These are phyloP conservation scores for Brachionus plicatilis DNA, from an alignment of 1,140 invertebrate genomes.

Conservation along the genomic window DNA sequence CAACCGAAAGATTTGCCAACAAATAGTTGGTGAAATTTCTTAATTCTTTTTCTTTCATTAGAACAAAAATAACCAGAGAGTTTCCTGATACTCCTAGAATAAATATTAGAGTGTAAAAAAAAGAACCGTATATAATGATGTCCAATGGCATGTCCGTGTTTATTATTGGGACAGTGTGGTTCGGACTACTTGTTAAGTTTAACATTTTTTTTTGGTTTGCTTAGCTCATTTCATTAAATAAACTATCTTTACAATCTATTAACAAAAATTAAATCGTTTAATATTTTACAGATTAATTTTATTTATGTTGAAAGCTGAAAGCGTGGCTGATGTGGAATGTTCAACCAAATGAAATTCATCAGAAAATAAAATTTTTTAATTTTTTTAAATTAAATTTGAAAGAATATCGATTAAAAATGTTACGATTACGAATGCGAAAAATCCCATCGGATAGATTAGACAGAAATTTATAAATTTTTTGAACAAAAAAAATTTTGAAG, in stretches of 20 bases:
- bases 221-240: background rate
- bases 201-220: background rate
- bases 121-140: slow-evolving; percentile 72
- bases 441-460: no score
- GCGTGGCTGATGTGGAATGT: background rate
- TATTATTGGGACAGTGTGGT: background rate
- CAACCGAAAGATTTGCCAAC: slow-evolving; percentile 56
- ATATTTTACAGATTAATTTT: background rate
- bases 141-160: slow-evolving; percentile 65
- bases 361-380: background rate
- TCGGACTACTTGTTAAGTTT: background rate
- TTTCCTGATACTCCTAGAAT: slow-evolving; percentile 78
- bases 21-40: slow-evolving; percentile 89
- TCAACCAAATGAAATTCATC: background rate
- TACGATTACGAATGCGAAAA: no score
- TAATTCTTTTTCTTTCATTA: slow-evolving; percentile 82
- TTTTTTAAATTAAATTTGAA: background rate
- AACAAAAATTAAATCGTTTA: background rate
- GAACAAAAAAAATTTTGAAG: background rate
- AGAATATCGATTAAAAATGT: background rate
- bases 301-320: background rate
- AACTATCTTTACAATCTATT: background rate
- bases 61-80: slow-evolving; percentile 81
- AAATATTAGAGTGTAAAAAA: slow-evolving; percentile 76
- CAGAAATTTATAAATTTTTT: background rate